Evolutionary conservation across 2,888 invertebrate genomes (phyloP).

Genomic region (Tanaodytes sp.): DNA sequence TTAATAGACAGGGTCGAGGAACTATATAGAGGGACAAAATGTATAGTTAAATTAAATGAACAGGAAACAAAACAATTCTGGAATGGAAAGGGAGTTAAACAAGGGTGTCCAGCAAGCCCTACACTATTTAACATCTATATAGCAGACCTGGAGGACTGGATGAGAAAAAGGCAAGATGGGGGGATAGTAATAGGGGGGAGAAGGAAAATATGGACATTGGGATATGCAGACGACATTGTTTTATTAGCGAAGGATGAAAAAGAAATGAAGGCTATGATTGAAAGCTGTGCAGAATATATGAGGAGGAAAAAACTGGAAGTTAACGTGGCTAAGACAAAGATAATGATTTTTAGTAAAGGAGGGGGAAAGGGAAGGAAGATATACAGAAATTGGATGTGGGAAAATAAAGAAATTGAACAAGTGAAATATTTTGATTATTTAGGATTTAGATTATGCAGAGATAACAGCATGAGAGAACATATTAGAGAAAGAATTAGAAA

Average conservation of each 20-base stretch:
- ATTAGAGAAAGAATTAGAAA: conserved; percentile 6
- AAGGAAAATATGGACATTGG: conserved; percentile 1
- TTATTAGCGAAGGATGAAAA: conserved; percentile 3
- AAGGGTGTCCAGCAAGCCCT: too few species aligned
- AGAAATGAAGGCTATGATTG: conserved; percentile 8
- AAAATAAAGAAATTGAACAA: conserved; percentile 3
- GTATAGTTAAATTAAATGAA: conserved; percentile 5
- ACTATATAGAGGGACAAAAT: conserved; percentile 4
- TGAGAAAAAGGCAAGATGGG: too few species aligned
- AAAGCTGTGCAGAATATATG: conserved; percentile 3
- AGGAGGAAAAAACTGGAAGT: conserved; percentile 1
- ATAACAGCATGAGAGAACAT: conserved; percentile 4
- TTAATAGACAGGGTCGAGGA: conserved; percentile 7
- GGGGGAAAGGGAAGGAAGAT: conserved; percentile 10
- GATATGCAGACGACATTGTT: conserved; percentile 17
- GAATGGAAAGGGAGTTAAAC: background rate
- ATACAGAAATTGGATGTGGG: conserved; percentile 7
- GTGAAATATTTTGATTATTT: conserved; percentile 10
- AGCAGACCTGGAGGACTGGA: too few species aligned
- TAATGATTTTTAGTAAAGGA: conserved; percentile 13
- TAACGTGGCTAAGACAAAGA: conserved; percentile 12
- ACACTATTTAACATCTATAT: too few species aligned
- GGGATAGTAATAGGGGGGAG: background rate
- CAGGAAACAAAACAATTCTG: background rate
- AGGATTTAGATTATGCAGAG: background rate